Evolutionary conservation across 2,888 invertebrate species (phyloP).

Genomic region (Phortica magna): DNA sequence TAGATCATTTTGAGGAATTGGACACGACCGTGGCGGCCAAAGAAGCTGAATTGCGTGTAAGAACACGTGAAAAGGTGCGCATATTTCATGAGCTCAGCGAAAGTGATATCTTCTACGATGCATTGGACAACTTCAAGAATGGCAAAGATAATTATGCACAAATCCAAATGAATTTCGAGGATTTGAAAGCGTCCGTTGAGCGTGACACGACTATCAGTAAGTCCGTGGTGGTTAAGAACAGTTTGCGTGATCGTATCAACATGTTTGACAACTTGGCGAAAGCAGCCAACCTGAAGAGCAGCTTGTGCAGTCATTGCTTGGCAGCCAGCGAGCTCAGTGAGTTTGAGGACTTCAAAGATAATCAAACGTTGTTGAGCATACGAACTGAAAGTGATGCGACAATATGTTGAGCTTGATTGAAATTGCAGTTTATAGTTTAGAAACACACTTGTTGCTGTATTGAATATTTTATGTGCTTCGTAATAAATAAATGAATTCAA

Average conservation of each 20-base stretch:
- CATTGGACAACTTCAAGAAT: neutral
- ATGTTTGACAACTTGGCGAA: conserved; percentile 4
- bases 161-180: neutral
- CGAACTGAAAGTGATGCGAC: too few species aligned
- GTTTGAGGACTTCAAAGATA: too few species aligned
- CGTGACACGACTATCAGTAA: neutral
- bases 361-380: too few species aligned
- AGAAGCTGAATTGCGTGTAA: neutral
- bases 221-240: neutral
- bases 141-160: neutral
- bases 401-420: neutral
- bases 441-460: too few species aligned
- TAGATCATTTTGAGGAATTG: conserved; percentile 5
- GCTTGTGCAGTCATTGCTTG: neutral
- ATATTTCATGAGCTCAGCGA: neutral
- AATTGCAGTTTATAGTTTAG: neutral
- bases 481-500: too few species aligned
- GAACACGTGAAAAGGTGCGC: neutral
- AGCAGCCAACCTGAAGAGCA: neutral
- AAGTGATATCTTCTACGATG: neutral
- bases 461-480: too few species aligned
- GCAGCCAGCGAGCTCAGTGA: neutral
- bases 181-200: neutral
- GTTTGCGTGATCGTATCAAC: conserved; percentile 3
- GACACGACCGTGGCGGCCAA: neutral